Base-by-base conservation (phyloP, 2,888 invertebrate species). In the Ennomos fuscantarius region DNA sequence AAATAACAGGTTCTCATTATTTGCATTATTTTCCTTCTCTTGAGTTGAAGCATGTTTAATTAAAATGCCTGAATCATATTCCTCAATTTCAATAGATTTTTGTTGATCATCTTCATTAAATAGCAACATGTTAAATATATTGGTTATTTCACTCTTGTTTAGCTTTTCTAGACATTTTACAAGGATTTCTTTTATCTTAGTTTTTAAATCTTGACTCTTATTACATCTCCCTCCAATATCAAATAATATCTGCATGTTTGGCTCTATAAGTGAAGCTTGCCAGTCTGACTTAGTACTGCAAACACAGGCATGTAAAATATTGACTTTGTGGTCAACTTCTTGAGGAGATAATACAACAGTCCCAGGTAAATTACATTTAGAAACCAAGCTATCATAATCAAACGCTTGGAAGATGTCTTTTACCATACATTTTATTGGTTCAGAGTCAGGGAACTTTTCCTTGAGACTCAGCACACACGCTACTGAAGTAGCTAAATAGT, bases 391-490 rank as follows among this genome's bases (percentile, higher is more conserved):
- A 32, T 82, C 70, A 70, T 71, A 76, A 60, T 82, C 71, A 66
- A 92, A 82, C 31, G 76, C 57, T 48, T 80, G 69, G 44, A 89
- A 87, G 48, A 81, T 71, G 10, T 81, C 75, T 56, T 70, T 74
- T 0, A 79, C 57, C 47, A 89, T 66, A 32, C 57, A 75, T 46
- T 81, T 76, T 13, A 92, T 79, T 48, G 75, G 61, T 61, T 87
- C 84, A 50, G 89, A 71, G 11, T 87, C 69, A 11, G 87, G 80
- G 76, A 94, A 93, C 46, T 84, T 87, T 47, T 93, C 87, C 72
- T 91, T 84, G 32, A 95, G 79, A 55, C 79, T 81, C 62, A 93
- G 84, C 2, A 94, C 86, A 77, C 94, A 95, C 33, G 92, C 84
- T 24, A 93, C 89, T 50, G 93, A 94, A 53, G 95, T 87, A 13